A percentile compares a stretch with the other conserved stretches of the same genome.
Conservation (phyloP, 2,888 invertebrate genomes). For the Altica lythri region DNA sequence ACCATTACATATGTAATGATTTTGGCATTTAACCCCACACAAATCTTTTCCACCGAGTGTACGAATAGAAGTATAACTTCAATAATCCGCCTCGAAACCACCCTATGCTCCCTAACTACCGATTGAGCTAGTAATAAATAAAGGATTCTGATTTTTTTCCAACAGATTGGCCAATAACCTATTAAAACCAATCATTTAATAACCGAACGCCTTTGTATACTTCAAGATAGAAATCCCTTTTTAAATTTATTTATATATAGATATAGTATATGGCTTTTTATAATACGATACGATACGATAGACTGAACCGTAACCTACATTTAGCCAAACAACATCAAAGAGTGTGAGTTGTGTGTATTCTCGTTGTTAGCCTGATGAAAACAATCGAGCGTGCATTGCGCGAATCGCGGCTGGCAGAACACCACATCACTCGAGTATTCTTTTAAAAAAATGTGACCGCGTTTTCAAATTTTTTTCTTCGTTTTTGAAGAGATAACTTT, state of each 20-base stretch:
- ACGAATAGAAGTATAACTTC: no score
- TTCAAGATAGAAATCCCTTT: constrained; percentile 26
- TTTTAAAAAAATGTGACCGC: constrained; percentile 27
- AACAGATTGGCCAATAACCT: constrained; percentile 10
- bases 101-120: no score
- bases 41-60: no score
- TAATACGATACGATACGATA: constrained; percentile 10
- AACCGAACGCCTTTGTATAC: constrained; percentile 12
- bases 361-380: constrained; percentile 25
- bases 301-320: constrained; percentile 28
- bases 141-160: no score
- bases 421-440: constrained; percentile 9
- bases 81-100: no score
- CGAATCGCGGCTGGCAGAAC: constrained; percentile 18
- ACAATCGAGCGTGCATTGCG: constrained; percentile 30
- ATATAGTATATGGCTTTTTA: no score
- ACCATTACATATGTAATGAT: no score
- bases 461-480: constrained; percentile 14
- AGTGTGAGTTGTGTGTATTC: constrained; percentile 18
- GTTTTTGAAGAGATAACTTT: constrained; percentile 11
- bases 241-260: constrained; percentile 12
- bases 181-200: constrained; percentile 6
- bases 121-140: no score
- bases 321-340: constrained; percentile 28
- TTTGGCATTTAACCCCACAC: no score